These are phyloP conservation scores for Mythimna impura DNA, from an alignment of 2,888 invertebrate species.

Conservation along the genomic window DNA sequence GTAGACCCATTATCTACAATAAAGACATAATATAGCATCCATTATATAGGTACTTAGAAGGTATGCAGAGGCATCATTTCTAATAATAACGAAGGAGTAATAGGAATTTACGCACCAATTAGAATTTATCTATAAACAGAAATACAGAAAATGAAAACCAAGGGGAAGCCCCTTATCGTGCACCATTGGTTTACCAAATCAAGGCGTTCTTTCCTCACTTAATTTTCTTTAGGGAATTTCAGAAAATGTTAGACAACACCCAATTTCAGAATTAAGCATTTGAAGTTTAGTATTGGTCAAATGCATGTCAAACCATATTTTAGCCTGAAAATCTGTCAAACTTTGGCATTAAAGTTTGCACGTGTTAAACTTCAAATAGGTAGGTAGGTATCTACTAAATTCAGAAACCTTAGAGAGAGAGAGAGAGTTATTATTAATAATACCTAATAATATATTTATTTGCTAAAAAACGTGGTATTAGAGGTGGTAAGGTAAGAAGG, in stretches of 20 bases:
- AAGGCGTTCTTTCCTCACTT: not conserved
- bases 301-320: not conserved
- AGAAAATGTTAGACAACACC: not conserved
- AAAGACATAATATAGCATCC: not conserved
- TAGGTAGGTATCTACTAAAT: not conserved
- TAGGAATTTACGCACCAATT: not conserved
- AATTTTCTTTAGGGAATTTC: not conserved
- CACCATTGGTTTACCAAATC: not conserved
- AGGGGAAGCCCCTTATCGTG: not conserved
- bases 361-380: not conserved
- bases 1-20: slow-evolving; percentile 12
- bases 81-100: slow-evolving; percentile 6
- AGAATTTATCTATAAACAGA: not conserved
- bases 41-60: not conserved
- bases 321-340: too few relatives aligned
- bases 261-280: not conserved
- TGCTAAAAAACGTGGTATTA: too few relatives aligned
- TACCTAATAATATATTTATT: too few relatives aligned
- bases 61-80: slow-evolving; percentile 9
- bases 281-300: too few relatives aligned
- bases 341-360: too few relatives aligned
- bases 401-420: not conserved
- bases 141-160: not conserved
- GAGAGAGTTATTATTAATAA: too few relatives aligned
- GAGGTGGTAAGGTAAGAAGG: too few relatives aligned